Evolutionary conservation across 2,113 vertebrate species (phyloP).

Genomic region (Lagenorhynchus albirostris): DNA sequence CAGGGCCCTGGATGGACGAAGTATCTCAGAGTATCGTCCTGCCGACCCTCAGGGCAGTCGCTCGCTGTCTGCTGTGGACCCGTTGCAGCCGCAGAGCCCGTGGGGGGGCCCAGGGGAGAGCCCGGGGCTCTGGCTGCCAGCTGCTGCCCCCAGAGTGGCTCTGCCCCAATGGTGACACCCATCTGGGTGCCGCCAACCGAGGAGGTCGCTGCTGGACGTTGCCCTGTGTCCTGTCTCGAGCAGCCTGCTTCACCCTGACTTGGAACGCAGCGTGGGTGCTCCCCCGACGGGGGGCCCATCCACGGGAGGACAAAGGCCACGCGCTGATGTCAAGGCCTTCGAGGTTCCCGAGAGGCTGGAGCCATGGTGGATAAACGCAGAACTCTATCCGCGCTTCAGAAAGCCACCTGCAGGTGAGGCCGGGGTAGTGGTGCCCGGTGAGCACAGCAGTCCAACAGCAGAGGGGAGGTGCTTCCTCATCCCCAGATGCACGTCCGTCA

Average conservation of each 20-base stretch:
- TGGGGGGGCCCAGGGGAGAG: neutral
- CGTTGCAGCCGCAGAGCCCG: neutral
- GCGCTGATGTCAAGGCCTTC: accelerated
- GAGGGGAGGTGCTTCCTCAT: accelerated
- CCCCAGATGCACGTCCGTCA: neutral
- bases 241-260: neutral
- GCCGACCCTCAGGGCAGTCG: accelerated
- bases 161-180: neutral
- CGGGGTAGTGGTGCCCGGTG: accelerated
- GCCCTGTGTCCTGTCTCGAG: neutral
- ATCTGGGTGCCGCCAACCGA: neutral
- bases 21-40: accelerated
- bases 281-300: too few species aligned
- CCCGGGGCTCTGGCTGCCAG: neutral
- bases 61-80: neutral
- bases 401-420: neutral
- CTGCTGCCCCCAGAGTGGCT: neutral
- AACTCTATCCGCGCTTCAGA: neutral
- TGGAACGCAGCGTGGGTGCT: neutral
- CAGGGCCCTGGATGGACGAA: neutral
- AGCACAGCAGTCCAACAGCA: neutral
- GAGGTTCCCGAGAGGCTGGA: neutral
- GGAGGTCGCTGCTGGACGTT: too few species aligned
- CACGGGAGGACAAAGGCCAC: neutral
- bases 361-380: neutral